A percentile compares a stretch with the other conserved stretches of the same genome.
Conservation (phyloP, 1,140 invertebrate genomes). For the Mylabris phalerata region DNA sequence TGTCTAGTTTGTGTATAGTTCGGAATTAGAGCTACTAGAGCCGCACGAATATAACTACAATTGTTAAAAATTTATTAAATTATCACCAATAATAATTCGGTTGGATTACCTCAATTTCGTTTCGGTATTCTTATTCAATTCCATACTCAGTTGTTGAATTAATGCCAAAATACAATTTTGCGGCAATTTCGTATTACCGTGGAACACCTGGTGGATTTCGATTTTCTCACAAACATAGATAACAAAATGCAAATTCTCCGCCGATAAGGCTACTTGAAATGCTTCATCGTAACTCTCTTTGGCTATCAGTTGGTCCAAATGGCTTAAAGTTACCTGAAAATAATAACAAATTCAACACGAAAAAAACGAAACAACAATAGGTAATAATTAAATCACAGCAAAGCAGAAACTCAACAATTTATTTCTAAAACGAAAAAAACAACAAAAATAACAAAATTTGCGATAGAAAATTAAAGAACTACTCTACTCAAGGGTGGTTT, state of each 20-base stretch:
- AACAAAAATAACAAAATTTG: background rate
- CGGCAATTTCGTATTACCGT: constrained; percentile 59
- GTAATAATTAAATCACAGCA: constrained; percentile 9
- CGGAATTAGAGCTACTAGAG: constrained; percentile 74
- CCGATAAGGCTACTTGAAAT: constrained; percentile 82
- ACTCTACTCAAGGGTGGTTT: too few species aligned
- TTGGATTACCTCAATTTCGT: constrained; percentile 74
- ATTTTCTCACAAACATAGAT: constrained; percentile 77
- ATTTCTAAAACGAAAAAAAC: constrained; percentile 7
- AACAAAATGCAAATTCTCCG: constrained; percentile 77
- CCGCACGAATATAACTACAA: constrained; percentile 79
- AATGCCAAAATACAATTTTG: constrained; percentile 85
- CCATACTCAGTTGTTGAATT: constrained; percentile 85
- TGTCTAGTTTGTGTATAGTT: constrained; percentile 70
- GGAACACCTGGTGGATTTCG: constrained; percentile 70
- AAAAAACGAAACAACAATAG: constrained; percentile 29
- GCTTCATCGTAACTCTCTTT: constrained; percentile 75
- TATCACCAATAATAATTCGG: background rate
- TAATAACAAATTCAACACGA: background rate
- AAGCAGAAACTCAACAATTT: constrained; percentile 1
- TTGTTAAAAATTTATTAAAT: too few species aligned
- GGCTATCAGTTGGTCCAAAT: constrained; percentile 64
- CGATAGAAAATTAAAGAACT: constrained; percentile 7
- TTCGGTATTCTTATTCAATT: constrained; percentile 77
- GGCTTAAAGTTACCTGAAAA: constrained; percentile 52